Evolutionary conservation across 2,888 invertebrate species (phyloP).

Genomic region (Parasteatoda lunata): DNA sequence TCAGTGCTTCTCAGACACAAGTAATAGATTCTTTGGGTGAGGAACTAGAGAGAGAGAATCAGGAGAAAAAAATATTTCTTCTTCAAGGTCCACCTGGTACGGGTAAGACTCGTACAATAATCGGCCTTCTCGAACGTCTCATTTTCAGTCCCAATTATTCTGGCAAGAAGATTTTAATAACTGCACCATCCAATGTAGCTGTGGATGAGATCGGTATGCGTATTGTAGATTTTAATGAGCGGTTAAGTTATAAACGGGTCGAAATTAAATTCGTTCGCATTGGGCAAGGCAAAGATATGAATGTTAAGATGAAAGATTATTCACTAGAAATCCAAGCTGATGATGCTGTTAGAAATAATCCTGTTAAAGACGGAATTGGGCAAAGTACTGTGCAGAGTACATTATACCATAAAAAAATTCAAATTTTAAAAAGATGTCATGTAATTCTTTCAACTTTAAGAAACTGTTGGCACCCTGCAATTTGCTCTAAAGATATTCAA

Average conservation of each 20-base stretch:
- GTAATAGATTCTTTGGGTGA: constrained; percentile 79
- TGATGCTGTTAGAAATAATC: too few relatives aligned
- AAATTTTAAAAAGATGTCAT: constrained; percentile 80
- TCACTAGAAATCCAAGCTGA: constrained; percentile 75
- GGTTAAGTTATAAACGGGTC: constrained; percentile 76
- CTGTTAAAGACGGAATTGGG: neutral
- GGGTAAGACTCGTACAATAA: constrained; percentile 88
- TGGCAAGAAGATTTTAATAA: constrained; percentile 80
- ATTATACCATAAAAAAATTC: constrained; percentile 76
- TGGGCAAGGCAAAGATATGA: constrained; percentile 80
- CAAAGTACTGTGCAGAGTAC: neutral
- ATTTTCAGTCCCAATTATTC: constrained; percentile 61
- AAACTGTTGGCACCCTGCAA: constrained; percentile 74
- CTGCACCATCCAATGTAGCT: constrained; percentile 90
- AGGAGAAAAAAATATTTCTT: constrained; percentile 81
- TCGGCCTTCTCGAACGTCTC: constrained; percentile 82
- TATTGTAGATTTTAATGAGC: constrained; percentile 78
- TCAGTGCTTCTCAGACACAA: constrained; percentile 80
- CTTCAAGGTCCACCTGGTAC: constrained; percentile 91
- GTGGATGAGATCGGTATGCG: constrained; percentile 85
- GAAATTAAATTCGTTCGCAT: constrained; percentile 79
- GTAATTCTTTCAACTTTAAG: constrained; percentile 84
- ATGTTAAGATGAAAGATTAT: constrained; percentile 77
- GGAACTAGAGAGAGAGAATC: constrained; percentile 72
- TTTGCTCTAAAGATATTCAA: constrained; percentile 33